Evolutionary conservation across 1,140 invertebrate species (phyloP).

Genomic region (Nilaparvata lugens): DNA sequence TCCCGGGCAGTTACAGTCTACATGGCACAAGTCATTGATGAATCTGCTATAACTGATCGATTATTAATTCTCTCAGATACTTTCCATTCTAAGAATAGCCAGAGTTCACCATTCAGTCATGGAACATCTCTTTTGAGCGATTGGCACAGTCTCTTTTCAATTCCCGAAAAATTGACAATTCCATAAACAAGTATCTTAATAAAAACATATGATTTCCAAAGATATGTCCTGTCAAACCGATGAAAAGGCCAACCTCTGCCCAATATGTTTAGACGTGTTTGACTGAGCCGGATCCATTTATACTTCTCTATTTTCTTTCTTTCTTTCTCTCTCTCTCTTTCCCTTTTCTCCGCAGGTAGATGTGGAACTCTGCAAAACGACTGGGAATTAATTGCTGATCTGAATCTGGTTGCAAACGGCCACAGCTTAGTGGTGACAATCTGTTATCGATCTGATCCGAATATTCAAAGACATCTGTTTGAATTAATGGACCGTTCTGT

Average conservation of each 20-base stretch:
- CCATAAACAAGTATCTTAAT: no score
- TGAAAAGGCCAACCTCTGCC: not conserved
- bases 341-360: not conserved
- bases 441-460: no score
- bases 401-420: not conserved
- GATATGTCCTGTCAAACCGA: no score
- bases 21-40: no score
- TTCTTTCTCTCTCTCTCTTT: not conserved
- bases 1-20: no score
- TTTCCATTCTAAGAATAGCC: no score
- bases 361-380: not conserved
- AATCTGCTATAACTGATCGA: no score
- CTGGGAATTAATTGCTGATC: conserved; percentile 3
- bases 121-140: conserved; percentile 1
- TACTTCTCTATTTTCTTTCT: not conserved
- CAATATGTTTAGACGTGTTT: conserved; percentile 6
- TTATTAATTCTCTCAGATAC: no score
- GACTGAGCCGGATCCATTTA: not conserved
- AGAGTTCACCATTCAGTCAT: no score
- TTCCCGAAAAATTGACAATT: not conserved
- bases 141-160: not conserved
- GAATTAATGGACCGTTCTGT: not conserved
- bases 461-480: not conserved
- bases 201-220: no score
- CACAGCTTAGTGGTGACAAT: not conserved